Evolutionary conservation across 2,797 vertebrate species (phyloP), one percentile per base, ranked within the genome.

Genomic region (Erethizon dorsatum): DNA sequence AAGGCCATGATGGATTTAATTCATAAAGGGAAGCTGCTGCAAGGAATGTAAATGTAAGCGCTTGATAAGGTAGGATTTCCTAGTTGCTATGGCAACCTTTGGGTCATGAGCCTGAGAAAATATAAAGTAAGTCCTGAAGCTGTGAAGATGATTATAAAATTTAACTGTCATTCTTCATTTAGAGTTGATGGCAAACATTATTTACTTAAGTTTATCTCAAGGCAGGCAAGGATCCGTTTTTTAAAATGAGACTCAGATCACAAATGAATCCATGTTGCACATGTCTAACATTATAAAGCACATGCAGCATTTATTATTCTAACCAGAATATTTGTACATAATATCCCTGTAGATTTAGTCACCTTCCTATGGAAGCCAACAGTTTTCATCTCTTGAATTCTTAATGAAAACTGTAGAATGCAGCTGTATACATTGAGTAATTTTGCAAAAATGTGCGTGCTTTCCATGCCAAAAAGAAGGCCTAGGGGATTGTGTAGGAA

Each of bases 121-220:
- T 99, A 98, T 98, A 99, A 99, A 99, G 98, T 98, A 98, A 98
- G 98, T 99, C 99, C 98, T 99, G 98, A 98, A 99, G 98, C 99
- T 98, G 98, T 98, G 99, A 99, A 98, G 99, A 99, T 99, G 99
- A 99, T 99, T 99, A 99, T 99, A 99, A 99, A 99, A 99, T 99
- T 99, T 99, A 98, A 99, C 99, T 99, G 99, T 99, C 99, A 99
- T 99, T 99, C 99, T 99, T 99, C 99, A 99, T 99, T 99, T 99
- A 98, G 98, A 99, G 98, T 99, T 98, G 98, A 98, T 99, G 98
- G 98, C 98, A 98, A 98, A 98, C 98, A 98, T 98, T 99, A 99
- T 99, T 99, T 99, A 98, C 98, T 98, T 98, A 99, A 98, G 98
- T 99, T 99, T 99, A 98, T 99, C 98, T 99, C 96, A 98, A 98